Conservation (phyloP, 2,113 vertebrate genomes). For the Hemicordylus capensis region DNA sequence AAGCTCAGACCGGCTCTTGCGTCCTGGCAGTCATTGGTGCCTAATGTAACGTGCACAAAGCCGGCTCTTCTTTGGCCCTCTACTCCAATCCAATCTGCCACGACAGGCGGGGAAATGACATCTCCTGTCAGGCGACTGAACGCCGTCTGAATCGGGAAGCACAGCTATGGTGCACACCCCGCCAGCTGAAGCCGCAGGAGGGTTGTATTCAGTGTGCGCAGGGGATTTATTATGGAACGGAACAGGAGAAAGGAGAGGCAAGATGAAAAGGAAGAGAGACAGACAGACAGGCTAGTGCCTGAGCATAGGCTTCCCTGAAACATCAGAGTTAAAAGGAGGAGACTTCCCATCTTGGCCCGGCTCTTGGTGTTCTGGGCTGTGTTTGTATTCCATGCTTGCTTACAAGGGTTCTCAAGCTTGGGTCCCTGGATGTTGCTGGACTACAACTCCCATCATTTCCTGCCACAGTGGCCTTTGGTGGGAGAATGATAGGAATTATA, state of each 20-base stretch:
- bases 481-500: too few relatives aligned
- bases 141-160: not conserved
- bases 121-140: not conserved
- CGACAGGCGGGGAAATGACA: constrained; percentile 12
- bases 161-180: not conserved
- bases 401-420: too few relatives aligned
- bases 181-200: not conserved
- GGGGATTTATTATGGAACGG: not conserved
- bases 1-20: not conserved
- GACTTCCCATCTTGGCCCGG: not conserved
- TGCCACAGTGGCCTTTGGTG: too few relatives aligned
- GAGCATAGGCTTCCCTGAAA: not conserved
- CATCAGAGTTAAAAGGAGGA: not conserved
- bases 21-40: not conserved
- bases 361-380: not conserved
- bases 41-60: constrained; percentile 6
- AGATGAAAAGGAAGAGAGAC: not conserved
- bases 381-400: too few relatives aligned
- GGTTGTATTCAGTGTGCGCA: not conserved
- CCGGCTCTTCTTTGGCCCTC: not conserved
- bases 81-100: constrained; percentile 10
- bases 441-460: too few relatives aligned
- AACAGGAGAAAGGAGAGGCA: not conserved
- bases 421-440: too few relatives aligned
- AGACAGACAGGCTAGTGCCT: not conserved